Evolutionary conservation across 2,888 invertebrate species (phyloP), one percentile per base, ranked within the genome.

Genomic region (Drosophila siamana): DNA sequence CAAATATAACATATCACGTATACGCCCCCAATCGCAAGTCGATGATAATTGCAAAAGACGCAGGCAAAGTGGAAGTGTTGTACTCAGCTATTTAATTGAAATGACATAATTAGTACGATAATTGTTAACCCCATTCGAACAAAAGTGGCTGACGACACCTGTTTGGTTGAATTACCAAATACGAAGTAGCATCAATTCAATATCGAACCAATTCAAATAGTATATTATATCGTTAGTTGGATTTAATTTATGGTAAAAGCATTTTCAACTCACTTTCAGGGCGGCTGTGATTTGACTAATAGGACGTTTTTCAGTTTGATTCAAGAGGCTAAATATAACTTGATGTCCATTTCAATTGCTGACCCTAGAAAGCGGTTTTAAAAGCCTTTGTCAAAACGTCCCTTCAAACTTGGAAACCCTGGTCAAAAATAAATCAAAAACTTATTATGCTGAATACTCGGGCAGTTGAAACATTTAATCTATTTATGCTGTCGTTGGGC

Each of bases 401-500:
- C 26, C 26, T 26, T 33, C 8, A 13, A 8, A 13, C 33, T 8
- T 4, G 0, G 5, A 1, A 26, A 19, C 40, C 5, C 19, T 5
- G 15, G 2, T 38, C 9, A 28, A 52, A 41, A 30, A 19, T 19
- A 30, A 28, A 40, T 40, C 16, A 19, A 26, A 48, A 13, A 9
- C 28, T 38, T 38, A 38, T 38, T 38, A 15, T 38, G 15, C 36
- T 28, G 28, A 4, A 28, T 19, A 30, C 28, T 54, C 41, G 28
- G 41, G 52, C 5, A 19, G 26, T 52, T 40, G 26, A 8, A 52
- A 16, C 19, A 41, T 28, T 41, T 54, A 54, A 54, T 54, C 28
- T 13, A 41, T 54, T 54, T 54, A 54, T 41, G 52, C 13, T 9
- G 28, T 54, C 52, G 16, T 41, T 41, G 40, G 41, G 5, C 8